These are phyloP conservation scores for Cisticola juncidis DNA, from an alignment of 2,113 vertebrate genomes.

Conservation along the genomic window DNA sequence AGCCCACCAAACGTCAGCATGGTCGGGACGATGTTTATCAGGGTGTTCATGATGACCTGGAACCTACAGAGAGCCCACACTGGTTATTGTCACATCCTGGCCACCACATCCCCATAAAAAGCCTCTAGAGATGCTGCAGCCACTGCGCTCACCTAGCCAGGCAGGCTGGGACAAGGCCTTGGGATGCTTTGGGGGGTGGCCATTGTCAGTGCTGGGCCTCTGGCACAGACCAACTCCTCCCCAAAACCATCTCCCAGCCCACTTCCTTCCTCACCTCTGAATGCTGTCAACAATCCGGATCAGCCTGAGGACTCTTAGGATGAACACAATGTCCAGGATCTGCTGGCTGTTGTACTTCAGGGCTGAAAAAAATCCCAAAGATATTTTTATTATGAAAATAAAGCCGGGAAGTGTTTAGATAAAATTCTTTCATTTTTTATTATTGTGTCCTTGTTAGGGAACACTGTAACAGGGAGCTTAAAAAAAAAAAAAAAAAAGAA, in stretches of 20 bases:
- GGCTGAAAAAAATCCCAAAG: slow-evolving; percentile 58
- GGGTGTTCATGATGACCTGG: slow-evolving; percentile 87
- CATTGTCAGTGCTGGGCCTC: background rate
- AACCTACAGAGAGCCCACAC: slow-evolving; percentile 71
- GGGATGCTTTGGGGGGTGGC: background rate
- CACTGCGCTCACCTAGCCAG: background rate
- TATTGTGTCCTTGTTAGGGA: background rate
- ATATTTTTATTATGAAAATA: background rate
- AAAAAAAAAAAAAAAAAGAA: background rate
- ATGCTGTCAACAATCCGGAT: slow-evolving; percentile 88
- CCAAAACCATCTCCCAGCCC: background rate
- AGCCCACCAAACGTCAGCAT: slow-evolving; percentile 91
- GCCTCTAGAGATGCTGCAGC: background rate
- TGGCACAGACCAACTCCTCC: background rate
- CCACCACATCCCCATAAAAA: background rate
- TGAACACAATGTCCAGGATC: slow-evolving; percentile 91
- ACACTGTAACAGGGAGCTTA: background rate
- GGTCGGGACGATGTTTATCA: slow-evolving; percentile 88
- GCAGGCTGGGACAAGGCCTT: background rate
- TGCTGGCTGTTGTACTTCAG: slow-evolving; percentile 84
- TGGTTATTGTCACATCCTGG: background rate
- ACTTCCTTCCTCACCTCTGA: slow-evolving; percentile 74
- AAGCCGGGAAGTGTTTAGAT: background rate
- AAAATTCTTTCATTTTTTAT: background rate
- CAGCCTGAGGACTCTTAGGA: slow-evolving; percentile 86